phyloP scores from a whole-genome alignment of 2,113 vertebrate species.

The Bubo scandiacus region DNA sequence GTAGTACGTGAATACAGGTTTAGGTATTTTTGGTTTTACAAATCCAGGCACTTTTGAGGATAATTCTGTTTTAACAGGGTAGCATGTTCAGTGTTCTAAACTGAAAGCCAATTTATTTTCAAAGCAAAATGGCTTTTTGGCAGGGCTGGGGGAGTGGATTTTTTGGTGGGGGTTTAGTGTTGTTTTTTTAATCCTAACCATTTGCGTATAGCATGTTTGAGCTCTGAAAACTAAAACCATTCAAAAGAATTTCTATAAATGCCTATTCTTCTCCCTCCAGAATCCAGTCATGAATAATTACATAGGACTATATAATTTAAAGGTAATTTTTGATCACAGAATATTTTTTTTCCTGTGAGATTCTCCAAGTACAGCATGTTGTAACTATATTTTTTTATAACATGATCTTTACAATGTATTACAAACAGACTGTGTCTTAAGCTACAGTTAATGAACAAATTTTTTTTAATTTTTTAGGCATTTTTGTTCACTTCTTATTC shows the following conservation, averaged over 20 bases:
- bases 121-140: background rate
- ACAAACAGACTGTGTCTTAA: background rate
- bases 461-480: background rate
- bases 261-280: slow-evolving; percentile 3
- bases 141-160: background rate
- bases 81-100: background rate
- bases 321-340: background rate
- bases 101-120: background rate
- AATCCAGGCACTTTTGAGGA: background rate
- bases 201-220: background rate
- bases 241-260: background rate
- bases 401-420: background rate
- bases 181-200: background rate
- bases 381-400: background rate
- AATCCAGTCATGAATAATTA: background rate
- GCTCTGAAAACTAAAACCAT: slow-evolving; percentile 4
- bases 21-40: background rate
- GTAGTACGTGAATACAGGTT: background rate
- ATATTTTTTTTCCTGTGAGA: background rate
- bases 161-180: background rate
- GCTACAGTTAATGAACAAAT: background rate
- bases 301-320: background rate
- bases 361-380: background rate
- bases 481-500: background rate
- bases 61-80: background rate